Conservation (phyloP, 2,888 invertebrate species). For the Nipponacmea schrenckii region DNA sequence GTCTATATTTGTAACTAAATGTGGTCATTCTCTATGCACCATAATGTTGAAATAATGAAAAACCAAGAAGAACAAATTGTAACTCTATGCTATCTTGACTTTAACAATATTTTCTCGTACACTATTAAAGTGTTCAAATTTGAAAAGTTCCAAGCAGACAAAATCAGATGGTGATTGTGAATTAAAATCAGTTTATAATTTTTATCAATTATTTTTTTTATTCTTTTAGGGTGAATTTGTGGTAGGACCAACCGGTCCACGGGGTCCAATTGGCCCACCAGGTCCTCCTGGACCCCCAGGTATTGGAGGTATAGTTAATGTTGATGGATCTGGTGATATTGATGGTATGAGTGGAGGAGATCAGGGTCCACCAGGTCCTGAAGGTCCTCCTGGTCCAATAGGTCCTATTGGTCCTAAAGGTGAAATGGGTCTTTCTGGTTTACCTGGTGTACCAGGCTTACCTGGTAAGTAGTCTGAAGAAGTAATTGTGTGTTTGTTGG, state of each 20-base stretch:
- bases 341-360: conserved; percentile 13
- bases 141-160: no score
- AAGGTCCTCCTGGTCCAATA: conserved; percentile 37
- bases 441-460: background rate
- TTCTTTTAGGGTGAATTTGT: conserved; percentile 29
- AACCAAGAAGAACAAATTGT: no score
- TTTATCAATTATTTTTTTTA: background rate
- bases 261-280: conserved; percentile 34
- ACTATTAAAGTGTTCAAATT: no score
- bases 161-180: background rate
- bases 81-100: no score
- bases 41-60: no score
- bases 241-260: conserved; percentile 31
- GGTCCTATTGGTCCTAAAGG: conserved; percentile 35
- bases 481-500: no score
- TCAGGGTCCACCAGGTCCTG: conserved; percentile 30
- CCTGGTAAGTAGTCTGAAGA: conserved; percentile 13
- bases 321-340: conserved; percentile 20
- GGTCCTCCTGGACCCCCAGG: conserved; percentile 32
- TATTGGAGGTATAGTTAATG: conserved; percentile 17
- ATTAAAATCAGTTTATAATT: background rate
- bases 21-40: no score
- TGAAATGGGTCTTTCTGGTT: background rate
- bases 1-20: no score
- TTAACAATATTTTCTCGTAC: no score